Base-by-base conservation (phyloP, 2,888 invertebrate species). In the Cryptosula pallasiana region DNA sequence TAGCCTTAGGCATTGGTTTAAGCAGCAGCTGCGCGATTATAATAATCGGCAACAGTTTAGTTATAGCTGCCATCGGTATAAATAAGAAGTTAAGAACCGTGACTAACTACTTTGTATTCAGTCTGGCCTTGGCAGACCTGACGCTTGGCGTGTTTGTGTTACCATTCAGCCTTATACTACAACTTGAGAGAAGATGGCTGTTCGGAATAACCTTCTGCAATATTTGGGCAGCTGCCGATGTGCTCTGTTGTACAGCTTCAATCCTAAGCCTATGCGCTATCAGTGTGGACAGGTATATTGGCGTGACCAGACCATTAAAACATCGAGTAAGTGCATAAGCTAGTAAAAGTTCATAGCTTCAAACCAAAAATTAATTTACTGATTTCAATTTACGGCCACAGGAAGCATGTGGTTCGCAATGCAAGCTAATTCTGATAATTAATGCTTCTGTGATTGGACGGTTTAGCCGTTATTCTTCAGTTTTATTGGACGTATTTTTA, bases 211-310 rank as follows among this genome's bases (percentile, higher is more conserved):
- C 84, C 0, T 84, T 90, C 73, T 90, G 90, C 80, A 87, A 87
- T 16, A 86, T 87, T 63, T 90, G 90, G 90, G 89, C 89, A 25
- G 89, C 89, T 0, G 82, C 89, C 34, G 90, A 90, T 81, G 90
- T 90, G 3, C 84, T 90, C 9, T 90, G 90, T 84, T 90, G 90
- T 77, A 90, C 90, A 0, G 90, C 90, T 0, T 89, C 89, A 35
- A 90, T 90, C 75, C 86, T 90, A 23, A 90, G 89, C 1, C 86
- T 90, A 23, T 90, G 90, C 78, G 89, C 88, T 3, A 87, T 90
- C 23, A 89, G 89, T 73, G 88, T 84, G 69, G 84, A 90, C 84
- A 86, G 90, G 0, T 90, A 89, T 86, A 87, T 88, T 73, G 90
- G 90, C 25, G 90, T 90, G 74, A 90, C 90, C 0, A 84, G 88